Percentiles rank a stretch among this genome's conserved stretches.
Conservation (phyloP, 1,140 invertebrate species). For the Araneus ventricosus region DNA sequence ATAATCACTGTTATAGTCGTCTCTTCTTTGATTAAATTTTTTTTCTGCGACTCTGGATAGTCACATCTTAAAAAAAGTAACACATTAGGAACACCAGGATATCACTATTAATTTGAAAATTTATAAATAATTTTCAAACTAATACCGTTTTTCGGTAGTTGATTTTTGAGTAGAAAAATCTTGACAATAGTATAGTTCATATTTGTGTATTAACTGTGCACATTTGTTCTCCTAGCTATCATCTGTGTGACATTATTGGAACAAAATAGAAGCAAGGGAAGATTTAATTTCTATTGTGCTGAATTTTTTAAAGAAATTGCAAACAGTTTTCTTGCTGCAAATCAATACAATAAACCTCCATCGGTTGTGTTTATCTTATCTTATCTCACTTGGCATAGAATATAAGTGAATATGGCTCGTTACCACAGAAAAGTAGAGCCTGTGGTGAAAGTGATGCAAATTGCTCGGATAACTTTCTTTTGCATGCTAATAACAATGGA, state of each 20-base stretch:
- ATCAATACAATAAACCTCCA: background rate
- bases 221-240: background rate
- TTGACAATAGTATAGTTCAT: too few species aligned
- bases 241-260: background rate
- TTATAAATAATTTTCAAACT: too few species aligned
- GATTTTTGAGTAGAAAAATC: too few species aligned
- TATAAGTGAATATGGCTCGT: conserved; percentile 36
- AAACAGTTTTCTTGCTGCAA: background rate
- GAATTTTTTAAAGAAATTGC: background rate
- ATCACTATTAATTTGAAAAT: too few species aligned
- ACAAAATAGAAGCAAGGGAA: background rate
- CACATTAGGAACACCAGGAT: too few species aligned
- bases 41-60: background rate
- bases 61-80: too few species aligned
- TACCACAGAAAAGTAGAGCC: conserved; percentile 22
- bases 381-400: background rate
- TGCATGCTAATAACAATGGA: conserved; percentile 57
- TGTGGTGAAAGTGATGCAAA: conserved; percentile 7
- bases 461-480: conserved; percentile 67
- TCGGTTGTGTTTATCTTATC: background rate
- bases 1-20: background rate
- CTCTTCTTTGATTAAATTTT: background rate
- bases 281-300: background rate
- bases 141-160: too few species aligned
- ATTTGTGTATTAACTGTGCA: background rate